Conservation (phyloP, 2,113 vertebrate genomes). For the Pelmatolapia mariae region DNA sequence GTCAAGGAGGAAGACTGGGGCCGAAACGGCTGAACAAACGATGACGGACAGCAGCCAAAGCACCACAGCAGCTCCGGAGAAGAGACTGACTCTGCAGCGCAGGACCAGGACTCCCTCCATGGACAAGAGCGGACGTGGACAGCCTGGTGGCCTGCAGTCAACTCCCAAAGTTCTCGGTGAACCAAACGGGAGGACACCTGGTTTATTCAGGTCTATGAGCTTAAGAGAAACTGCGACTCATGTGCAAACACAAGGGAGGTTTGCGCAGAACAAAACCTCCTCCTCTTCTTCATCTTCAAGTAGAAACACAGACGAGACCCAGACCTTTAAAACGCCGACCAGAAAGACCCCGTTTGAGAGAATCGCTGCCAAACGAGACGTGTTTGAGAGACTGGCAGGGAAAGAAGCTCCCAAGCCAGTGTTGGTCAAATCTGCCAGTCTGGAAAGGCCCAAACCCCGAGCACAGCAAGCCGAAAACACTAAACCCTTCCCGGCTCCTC, state of each 20-base stretch:
- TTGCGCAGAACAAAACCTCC: not conserved
- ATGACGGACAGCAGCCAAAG: constrained; percentile 15
- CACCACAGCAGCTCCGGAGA: constrained; percentile 32
- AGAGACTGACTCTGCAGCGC: constrained; percentile 68
- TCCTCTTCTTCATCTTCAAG: not conserved
- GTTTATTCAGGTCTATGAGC: constrained; percentile 40
- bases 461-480: constrained; percentile 18
- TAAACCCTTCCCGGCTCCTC: constrained; percentile 3
- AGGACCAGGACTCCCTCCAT: constrained; percentile 49
- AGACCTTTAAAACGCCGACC: constrained; percentile 42
- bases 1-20: constrained; percentile 55
- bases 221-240: constrained; percentile 27
- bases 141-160: not conserved
- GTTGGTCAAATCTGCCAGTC: constrained; percentile 29
- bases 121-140: constrained; percentile 28
- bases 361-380: constrained; percentile 52
- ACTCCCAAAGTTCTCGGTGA: constrained; percentile 13
- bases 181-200: constrained; percentile 10
- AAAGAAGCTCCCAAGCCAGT: constrained; percentile 43
- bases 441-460: constrained; percentile 61
- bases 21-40: constrained; percentile 19
- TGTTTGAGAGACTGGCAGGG: constrained; percentile 41
- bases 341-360: constrained; percentile 56
- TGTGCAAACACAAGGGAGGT: not conserved
- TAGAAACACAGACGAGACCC: not conserved